A percentile compares a stretch with the other conserved stretches of the same genome.
phyloP scores from a whole-genome alignment of 2,113 vertebrate genomes.

The Etheostoma cragini region DNA sequence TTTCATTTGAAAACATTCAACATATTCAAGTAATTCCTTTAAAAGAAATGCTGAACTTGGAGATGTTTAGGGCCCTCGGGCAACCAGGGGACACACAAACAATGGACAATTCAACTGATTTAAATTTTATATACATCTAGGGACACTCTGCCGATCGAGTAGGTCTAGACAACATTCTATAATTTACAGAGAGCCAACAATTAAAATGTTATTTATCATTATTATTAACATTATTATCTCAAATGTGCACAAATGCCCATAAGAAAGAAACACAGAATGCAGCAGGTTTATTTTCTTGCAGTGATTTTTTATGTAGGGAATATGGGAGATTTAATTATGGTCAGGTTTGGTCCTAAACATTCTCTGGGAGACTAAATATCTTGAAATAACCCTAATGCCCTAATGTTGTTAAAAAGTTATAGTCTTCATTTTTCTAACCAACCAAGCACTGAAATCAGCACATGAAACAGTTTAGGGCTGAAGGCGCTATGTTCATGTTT shows the following conservation, averaged over 20 bases:
- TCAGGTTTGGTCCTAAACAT: not conserved
- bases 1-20: not conserved
- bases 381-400: not conserved
- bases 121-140: too few species aligned
- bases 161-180: too few species aligned
- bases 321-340: not conserved
- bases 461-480: not conserved
- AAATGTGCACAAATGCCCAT: not conserved
- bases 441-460: not conserved
- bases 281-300: not conserved
- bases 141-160: too few species aligned
- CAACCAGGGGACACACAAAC: not conserved
- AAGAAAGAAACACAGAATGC: not conserved
- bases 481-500: constrained; percentile 8
- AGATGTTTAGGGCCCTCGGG: not conserved
- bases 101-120: not conserved
- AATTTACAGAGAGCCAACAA: too few species aligned
- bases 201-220: not conserved
- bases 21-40: not conserved
- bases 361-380: not conserved
- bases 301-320: not conserved
- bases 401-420: too few species aligned
- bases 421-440: too few species aligned
- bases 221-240: not conserved
- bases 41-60: not conserved